phyloP scores from a whole-genome alignment of 2,113 vertebrate species.

The Brachyhypopomus gauderio region DNA sequence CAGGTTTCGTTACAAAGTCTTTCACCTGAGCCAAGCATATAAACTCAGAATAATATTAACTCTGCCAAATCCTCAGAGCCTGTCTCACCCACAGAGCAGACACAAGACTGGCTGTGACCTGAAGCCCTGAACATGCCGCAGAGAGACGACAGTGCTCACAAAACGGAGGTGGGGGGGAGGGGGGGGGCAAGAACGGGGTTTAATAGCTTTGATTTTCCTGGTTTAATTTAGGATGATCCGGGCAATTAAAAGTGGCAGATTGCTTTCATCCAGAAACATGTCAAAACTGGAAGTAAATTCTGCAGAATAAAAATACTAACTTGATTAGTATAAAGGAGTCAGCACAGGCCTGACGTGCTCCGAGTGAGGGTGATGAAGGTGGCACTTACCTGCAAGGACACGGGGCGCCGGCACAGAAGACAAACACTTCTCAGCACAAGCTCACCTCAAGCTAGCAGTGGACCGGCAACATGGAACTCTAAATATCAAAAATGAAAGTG shows the following conservation, averaged over 20 bases:
- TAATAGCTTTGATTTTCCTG: conserved; percentile 40
- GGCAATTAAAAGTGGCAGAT: conserved; percentile 51
- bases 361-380: too few relatives aligned
- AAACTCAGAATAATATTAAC: conserved; percentile 41
- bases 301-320: not conserved
- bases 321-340: not conserved
- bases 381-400: too few relatives aligned
- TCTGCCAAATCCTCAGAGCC: not conserved
- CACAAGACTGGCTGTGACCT: conserved; percentile 20
- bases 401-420: too few relatives aligned
- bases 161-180: not conserved
- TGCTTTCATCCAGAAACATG: conserved; percentile 16
- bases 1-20: not conserved
- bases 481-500: not conserved
- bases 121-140: not conserved
- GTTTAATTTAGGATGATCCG: conserved; percentile 28
- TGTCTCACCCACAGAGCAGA: conserved; percentile 12
- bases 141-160: not conserved
- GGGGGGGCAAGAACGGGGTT: not conserved
- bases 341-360: not conserved
- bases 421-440: too few relatives aligned
- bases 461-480: not conserved
- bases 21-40: not conserved
- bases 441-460: not conserved
- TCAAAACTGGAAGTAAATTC: not conserved